Base-by-base conservation (phyloP, 2,888 invertebrate genomes). In the Abscondita cerata region DNA sequence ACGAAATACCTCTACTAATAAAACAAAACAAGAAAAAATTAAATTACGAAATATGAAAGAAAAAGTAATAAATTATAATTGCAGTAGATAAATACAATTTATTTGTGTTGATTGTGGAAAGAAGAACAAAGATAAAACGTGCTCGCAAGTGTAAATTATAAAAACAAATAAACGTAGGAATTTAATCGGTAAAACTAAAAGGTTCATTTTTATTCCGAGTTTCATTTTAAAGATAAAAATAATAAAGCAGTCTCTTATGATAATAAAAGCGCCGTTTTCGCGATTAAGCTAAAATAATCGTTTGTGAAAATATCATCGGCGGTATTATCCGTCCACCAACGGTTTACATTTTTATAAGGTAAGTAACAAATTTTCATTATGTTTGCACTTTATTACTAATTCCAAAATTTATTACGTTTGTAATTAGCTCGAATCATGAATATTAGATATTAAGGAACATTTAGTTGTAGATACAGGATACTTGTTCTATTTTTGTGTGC, bases 251-350 rank as follows among this genome's bases (percentile, higher is more conserved):
- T 75, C 75, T 74, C 74, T 74, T 75, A 76, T 70, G 75, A 73
- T 78, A 76, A 76, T 78, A 77, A 77, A 76, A 75, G 73, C 74
- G 68, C 72, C 73, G 70, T 76, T 76, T 69, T 72, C 71, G 70
- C 75, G 76, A 77, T 77, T 78, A 77, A 73, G 68, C 75, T 67
- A 72, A 71, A 76, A 78, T 78, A 77, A 78, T 78, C 78, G 77
- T 75, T 75, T 76, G 76, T 75, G 78, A 76, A 78, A 78, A 78
- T 77, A 77, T 76, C 76, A 70, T 70, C 65, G 70, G 73, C 71
- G 74, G 73, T 75, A 76, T 74, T 72, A 71, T 70, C 70, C 68
- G 70, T 70, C 70, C 68, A 51, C 64, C 62, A 67, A 74, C 73
- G 71, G 69, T 72, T 75, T 72, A 69, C 73, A 70, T 72, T 71